phyloP scores from a whole-genome alignment of 1,140 invertebrate species.

The Orussus abietinus region DNA sequence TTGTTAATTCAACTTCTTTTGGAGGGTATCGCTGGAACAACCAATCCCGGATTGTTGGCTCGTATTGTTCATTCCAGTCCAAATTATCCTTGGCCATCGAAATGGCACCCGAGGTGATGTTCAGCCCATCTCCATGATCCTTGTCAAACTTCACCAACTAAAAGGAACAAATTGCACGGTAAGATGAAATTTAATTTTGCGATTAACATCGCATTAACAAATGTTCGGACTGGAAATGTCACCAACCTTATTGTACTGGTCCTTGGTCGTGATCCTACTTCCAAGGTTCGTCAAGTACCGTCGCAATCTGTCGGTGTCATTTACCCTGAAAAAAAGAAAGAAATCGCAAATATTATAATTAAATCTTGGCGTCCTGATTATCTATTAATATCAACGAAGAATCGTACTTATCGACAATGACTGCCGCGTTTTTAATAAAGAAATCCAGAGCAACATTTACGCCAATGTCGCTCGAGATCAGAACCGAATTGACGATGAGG shows the following conservation, averaged over 20 bases:
- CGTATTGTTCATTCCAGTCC: constrained; percentile 11
- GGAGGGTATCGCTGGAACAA: no score
- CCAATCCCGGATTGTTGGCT: no score
- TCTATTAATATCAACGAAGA: background rate
- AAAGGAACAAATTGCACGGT: constrained; percentile 10
- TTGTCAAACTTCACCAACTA: constrained; percentile 14
- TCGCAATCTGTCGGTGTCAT: background rate
- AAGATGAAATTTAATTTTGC: constrained; percentile 4
- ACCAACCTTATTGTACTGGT: constrained; percentile 16
- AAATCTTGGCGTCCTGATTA: no score
- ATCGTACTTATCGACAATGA: constrained; percentile 10
- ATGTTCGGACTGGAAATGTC: no score
- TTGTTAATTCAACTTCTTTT: no score
- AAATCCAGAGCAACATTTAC: constrained; percentile 39
- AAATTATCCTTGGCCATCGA: constrained; percentile 18
- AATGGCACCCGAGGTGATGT: constrained; percentile 1
- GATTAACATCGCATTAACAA: background rate
- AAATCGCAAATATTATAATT: constrained; percentile 7
- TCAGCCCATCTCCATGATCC: background rate
- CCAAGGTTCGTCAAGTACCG: constrained; percentile 10
- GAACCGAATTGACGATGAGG: constrained; percentile 42
- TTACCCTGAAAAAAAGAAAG: constrained; percentile 15
- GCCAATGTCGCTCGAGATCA: constrained; percentile 42
- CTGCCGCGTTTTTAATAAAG: constrained; percentile 4
- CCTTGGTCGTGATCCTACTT: constrained; percentile 1